phyloP scores from a whole-genome alignment of 2,888 invertebrate genomes.

The Ecliptopera silaceata region DNA sequence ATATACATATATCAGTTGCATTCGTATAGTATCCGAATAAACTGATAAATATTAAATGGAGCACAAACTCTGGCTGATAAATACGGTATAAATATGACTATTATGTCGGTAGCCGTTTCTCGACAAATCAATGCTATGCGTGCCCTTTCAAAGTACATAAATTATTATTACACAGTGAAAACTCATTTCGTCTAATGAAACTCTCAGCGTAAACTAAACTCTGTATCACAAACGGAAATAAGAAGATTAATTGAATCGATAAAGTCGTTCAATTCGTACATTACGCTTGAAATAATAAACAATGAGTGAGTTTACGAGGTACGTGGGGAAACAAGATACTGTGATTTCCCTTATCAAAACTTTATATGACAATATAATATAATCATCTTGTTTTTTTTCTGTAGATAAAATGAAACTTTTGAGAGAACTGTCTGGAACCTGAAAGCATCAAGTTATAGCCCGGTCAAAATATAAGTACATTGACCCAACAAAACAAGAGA shows the following conservation, averaged over 20 bases:
- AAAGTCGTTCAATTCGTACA: slow-evolving; percentile 35
- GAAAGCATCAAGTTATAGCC: too few species aligned
- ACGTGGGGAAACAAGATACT: slow-evolving; percentile 25
- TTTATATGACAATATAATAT: background rate
- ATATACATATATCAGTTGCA: too few species aligned
- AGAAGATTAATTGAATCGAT: slow-evolving; percentile 25
- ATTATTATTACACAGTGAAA: background rate
- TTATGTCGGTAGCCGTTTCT: background rate
- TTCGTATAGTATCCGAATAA: too few species aligned
- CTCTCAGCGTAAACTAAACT: slow-evolving; percentile 10
- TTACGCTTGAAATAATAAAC: slow-evolving; percentile 42
- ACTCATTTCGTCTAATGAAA: slow-evolving; percentile 2
- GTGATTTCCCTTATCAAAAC: background rate
- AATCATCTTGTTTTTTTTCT: too few species aligned
- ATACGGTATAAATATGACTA: background rate
- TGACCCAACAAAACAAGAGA: too few species aligned
- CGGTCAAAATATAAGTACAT: too few species aligned
- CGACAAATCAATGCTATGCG: background rate
- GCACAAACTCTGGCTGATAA: too few species aligned
- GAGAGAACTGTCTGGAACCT: background rate
- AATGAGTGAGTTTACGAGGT: slow-evolving; percentile 35
- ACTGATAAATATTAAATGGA: too few species aligned
- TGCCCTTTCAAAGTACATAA: slow-evolving; percentile 4
- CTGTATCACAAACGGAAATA: slow-evolving; percentile 13
- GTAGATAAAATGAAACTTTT: background rate